A percentile compares a stretch with the other conserved stretches of the same genome.
Evolutionary conservation across 30 jellyfish, hydroid and myxozoan genomes (phyloP).

Genomic region (Morbakka virulenta): DNA sequence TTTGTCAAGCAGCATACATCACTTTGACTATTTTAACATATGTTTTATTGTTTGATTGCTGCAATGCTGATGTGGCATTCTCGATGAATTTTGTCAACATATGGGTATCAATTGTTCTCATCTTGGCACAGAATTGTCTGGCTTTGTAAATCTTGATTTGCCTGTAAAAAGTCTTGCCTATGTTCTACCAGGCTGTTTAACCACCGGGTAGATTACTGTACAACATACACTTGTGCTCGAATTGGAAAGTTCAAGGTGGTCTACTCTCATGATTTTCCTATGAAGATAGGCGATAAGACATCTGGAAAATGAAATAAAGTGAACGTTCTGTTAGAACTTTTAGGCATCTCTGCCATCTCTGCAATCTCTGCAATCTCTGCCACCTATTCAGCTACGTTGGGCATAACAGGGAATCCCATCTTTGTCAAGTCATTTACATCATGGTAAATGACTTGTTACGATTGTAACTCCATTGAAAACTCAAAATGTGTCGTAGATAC

Average conservation of each 20-base stretch:
- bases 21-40: constrained; percentile 10
- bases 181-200: neutral
- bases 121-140: neutral
- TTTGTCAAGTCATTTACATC: neutral
- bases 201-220: neutral
- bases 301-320: too few species aligned
- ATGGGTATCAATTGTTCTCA: neutral
- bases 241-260: neutral
- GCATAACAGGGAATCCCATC: constrained; percentile 27
- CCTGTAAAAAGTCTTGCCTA: neutral
- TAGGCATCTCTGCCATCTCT: neutral
- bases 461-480: neutral
- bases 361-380: too few species aligned
- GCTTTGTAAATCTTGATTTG: neutral
- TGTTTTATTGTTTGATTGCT: neutral
- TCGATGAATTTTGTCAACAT: neutral
- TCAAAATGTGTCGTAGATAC: neutral
- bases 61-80: neutral
- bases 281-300: too few species aligned
- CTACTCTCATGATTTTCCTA: neutral
- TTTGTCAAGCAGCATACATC: constrained; percentile 36
- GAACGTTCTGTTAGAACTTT: neutral
- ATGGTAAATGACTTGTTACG: constrained; percentile 5
- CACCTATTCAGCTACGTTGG: neutral
- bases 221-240: neutral